These are phyloP conservation scores for Melanerpes aurifrons DNA, from an alignment of 2,113 vertebrate genomes.

Conservation along the genomic window DNA sequence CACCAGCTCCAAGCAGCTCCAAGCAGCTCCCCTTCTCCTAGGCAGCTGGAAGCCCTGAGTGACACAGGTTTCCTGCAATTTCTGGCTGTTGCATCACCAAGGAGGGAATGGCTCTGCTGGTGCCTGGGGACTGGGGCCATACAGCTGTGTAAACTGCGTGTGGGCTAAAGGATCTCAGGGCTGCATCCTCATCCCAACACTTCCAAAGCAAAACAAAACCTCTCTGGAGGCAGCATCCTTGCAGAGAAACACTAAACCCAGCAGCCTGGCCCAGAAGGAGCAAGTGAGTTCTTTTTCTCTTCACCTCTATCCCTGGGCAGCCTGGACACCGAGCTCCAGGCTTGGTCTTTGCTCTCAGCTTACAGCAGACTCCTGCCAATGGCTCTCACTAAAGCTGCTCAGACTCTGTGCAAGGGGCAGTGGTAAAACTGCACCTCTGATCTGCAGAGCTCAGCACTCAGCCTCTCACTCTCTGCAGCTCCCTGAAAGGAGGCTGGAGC, in stretches of 20 bases:
- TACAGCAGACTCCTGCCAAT: not conserved
- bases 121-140: not conserved
- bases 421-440: not conserved
- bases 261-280: not conserved
- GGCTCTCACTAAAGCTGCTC: not conserved
- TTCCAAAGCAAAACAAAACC: conserved; percentile 40
- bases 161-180: conserved; percentile 57
- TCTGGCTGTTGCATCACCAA: conserved; percentile 19
- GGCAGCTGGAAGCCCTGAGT: conserved; percentile 30
- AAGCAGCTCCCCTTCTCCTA: not conserved
- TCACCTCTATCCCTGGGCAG: not conserved
- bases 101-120: conserved; percentile 6
- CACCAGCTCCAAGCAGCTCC: not conserved
- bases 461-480: too few relatives aligned
- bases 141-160: conserved; percentile 77
- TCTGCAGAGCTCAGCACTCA: not conserved
- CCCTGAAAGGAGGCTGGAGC: too few relatives aligned
- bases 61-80: conserved; percentile 35
- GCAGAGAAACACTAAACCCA: not conserved
- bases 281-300: not conserved
- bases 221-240: conserved; percentile 27
- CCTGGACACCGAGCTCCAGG: accelerated
- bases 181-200: conserved; percentile 24
- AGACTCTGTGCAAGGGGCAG: not conserved
- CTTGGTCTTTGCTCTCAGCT: not conserved